Percentiles rank a stretch among this genome's conserved stretches.
Evolutionary conservation across 2,888 invertebrate species (phyloP).

Genomic region (Calameuta idolon): DNA sequence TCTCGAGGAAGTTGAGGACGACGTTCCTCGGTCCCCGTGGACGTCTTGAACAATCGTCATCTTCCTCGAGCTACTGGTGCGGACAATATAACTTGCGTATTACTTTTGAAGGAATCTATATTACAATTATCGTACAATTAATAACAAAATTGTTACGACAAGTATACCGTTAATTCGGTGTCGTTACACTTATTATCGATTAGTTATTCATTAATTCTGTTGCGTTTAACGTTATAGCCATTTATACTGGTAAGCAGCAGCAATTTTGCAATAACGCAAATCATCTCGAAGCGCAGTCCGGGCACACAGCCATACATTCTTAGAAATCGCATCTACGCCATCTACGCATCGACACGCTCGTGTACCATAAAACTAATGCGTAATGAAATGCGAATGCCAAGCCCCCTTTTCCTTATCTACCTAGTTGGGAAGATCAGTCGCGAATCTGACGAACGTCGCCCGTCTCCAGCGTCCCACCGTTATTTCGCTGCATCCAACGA

Average conservation of each 20-base stretch:
- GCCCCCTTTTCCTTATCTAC: neutral
- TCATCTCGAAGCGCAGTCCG: neutral
- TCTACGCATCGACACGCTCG: neutral
- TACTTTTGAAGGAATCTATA: slow-evolving; percentile 26
- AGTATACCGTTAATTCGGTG: slow-evolving; percentile 28
- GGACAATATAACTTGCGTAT: neutral
- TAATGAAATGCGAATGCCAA: neutral
- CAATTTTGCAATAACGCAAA: neutral
- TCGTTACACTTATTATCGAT: slow-evolving; percentile 21
- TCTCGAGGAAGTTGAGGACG: neutral
- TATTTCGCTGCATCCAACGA: neutral
- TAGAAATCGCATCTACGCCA: neutral
- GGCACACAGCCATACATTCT: neutral
- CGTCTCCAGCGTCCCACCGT: neutral
- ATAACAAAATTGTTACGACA: slow-evolving; percentile 40
- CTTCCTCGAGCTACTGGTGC: neutral
- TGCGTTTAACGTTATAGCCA: slow-evolving; percentile 30
- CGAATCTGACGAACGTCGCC: neutral
- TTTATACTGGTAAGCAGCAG: slow-evolving; percentile 30
- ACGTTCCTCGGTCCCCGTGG: neutral
- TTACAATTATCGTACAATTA: slow-evolving; percentile 46
- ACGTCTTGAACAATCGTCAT: neutral
- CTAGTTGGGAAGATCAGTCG: neutral
- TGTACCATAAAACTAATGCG: neutral
- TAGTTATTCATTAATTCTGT: slow-evolving; percentile 7